phyloP scores from a whole-genome alignment of 2,113 vertebrate genomes.

The Mellivora capensis region DNA sequence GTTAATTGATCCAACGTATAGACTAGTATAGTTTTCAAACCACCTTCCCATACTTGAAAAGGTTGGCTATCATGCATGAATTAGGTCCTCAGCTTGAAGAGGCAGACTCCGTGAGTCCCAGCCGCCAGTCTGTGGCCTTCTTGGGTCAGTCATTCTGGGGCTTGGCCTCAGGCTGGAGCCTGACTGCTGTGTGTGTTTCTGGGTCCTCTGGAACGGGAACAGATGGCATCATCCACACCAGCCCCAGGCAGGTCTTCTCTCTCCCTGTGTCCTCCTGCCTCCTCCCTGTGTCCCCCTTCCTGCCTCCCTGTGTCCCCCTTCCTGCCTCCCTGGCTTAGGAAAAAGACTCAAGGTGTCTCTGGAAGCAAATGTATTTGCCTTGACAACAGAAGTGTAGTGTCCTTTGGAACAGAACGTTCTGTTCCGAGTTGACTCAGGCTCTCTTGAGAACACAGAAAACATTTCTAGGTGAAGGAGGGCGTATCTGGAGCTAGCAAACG shows the following conservation, averaged over 20 bases:
- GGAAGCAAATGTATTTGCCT: neutral
- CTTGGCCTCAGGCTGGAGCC: neutral
- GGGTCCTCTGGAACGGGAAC: neutral
- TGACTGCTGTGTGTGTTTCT: neutral
- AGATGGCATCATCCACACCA: neutral
- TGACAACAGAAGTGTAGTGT: neutral
- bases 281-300: no score
- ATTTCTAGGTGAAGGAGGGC: slow-evolving; percentile 22
- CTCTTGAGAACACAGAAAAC: slow-evolving; percentile 9
- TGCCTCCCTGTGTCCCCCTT: neutral
- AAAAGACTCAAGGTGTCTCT: neutral
- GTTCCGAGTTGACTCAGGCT: slow-evolving; percentile 16
- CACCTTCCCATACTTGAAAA: neutral
- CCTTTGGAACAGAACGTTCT: slow-evolving; percentile 31
- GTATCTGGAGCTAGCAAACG: neutral
- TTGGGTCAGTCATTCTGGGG: neutral
- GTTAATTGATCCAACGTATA: neutral
- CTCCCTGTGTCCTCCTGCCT: neutral
- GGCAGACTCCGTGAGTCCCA: neutral
- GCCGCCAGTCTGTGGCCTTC: neutral
- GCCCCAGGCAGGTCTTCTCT: neutral
- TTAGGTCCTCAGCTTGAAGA: neutral
- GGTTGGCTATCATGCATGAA: neutral
- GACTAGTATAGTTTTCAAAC: neutral
- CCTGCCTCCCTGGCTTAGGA: neutral